Percentiles rank a stretch among this genome's conserved stretches.
Evolutionary conservation across 2,888 invertebrate genomes (phyloP).

Genomic region (Boloria selene): DNA sequence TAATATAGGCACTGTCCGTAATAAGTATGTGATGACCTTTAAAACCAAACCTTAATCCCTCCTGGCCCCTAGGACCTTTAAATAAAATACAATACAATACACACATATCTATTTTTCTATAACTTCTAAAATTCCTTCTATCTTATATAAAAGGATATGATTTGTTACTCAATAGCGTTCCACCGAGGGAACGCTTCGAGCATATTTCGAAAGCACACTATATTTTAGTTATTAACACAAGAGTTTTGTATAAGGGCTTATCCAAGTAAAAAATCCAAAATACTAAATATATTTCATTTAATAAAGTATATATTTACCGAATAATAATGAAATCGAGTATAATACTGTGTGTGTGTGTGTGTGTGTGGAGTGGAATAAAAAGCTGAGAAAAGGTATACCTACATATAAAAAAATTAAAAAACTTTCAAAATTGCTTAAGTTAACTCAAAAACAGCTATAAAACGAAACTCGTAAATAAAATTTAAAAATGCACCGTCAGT

Average conservation of each 20-base stretch:
- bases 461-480: conserved; percentile 9
- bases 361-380: no score
- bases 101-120: no score
- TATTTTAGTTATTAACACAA: not conserved
- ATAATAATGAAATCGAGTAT: conserved; percentile 2
- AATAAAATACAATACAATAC: no score
- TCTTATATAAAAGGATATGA: not conserved
- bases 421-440: not conserved
- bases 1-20: no score
- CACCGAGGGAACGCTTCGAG: not conserved
- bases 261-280: conserved; percentile 1
- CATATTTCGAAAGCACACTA: conserved; percentile 4
- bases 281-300: conserved; percentile 4
- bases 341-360: no score
- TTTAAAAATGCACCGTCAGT: conserved; percentile 1
- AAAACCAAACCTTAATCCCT: no score
- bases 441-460: conserved; percentile 2
- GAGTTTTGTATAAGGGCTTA: not conserved
- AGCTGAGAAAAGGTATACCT: not conserved
- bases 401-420: not conserved
- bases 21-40: no score
- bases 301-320: not conserved
- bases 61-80: no score
- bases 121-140: no score
- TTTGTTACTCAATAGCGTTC: not conserved